Evolutionary conservation across 2,113 vertebrate species (phyloP).

Genomic region (Aptenodytes patagonicus): DNA sequence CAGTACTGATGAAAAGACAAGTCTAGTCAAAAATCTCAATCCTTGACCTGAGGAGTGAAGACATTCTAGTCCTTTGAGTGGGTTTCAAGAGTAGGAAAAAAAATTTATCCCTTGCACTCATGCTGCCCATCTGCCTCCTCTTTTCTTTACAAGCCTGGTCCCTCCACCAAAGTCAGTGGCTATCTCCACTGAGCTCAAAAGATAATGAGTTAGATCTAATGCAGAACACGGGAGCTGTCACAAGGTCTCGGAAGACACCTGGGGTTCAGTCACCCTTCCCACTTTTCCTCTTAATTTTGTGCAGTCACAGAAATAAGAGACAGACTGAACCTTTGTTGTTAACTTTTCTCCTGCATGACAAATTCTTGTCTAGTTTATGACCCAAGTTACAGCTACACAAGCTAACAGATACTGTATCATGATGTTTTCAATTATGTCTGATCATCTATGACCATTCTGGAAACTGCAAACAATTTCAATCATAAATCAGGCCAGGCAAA

Average conservation of each 20-base stretch:
- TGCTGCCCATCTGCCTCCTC: neutral
- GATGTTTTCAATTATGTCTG: neutral
- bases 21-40: neutral
- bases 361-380: neutral
- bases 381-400: neutral
- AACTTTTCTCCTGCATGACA: neutral
- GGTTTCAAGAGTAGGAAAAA: neutral
- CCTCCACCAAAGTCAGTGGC: neutral
- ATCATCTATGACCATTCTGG: neutral
- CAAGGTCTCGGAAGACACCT: neutral
- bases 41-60: neutral
- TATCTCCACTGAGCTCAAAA: neutral
- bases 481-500: neutral
- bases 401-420: neutral
- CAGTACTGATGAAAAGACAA: neutral
- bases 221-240: neutral
- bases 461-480: neutral
- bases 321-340: neutral
- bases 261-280: neutral
- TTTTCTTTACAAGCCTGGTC: neutral
- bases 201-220: neutral
- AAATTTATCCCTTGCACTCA: neutral
- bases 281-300: neutral
- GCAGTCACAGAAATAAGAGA: neutral
- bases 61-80: neutral